Base-by-base conservation (phyloP, 2,888 invertebrate genomes). In the Hartigia nigra region DNA sequence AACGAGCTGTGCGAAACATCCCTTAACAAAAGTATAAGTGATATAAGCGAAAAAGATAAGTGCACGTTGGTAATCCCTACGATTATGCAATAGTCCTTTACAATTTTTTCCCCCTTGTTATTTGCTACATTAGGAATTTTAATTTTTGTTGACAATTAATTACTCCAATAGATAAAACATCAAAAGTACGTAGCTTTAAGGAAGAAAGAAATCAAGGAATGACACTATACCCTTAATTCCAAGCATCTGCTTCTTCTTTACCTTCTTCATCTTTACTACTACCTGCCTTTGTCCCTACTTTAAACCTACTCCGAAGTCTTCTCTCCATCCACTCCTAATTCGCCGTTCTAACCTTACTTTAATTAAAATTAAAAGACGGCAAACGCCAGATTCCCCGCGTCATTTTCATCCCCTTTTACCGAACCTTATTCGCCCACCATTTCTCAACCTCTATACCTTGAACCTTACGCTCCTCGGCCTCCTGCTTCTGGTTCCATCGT, bases 331-430 rank as follows among this genome's bases (percentile, higher is more conserved):
- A 9, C 69, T 32, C 35, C 74, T 55, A 55, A 55, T 55, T 55
- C 83, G 76, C 77, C 72, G 31, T 81, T 75, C 82, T 84, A 83
- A 87, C 87, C 85, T 86, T 87, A 86, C 86, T 90, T 91, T 90
- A 90, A 91, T 91, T 91, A 90, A 91, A 91, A 91, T 90, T 90
- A 91, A 91, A 90, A 90, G 90, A 90, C 88, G 88, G 86, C 86
- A 85, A 88, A 87, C 85, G 86, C 83, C 82, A 86, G 85, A 85
- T 88, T 87, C 87, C 84, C 84, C 82, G 85, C 85, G 82, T 86
- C 86, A 84, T 85, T 88, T 89, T 84, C 84, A 82, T 83, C 83
- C 83, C 84, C 81, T 75, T 79, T 75, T 77, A 74, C 37, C 80
- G 74, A 75, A 78, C 69, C 74, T 79, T 72, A 37, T 79, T 77